Conservation (phyloP, 1,140 invertebrate genomes). For the Conopomorpha cramerella region DNA sequence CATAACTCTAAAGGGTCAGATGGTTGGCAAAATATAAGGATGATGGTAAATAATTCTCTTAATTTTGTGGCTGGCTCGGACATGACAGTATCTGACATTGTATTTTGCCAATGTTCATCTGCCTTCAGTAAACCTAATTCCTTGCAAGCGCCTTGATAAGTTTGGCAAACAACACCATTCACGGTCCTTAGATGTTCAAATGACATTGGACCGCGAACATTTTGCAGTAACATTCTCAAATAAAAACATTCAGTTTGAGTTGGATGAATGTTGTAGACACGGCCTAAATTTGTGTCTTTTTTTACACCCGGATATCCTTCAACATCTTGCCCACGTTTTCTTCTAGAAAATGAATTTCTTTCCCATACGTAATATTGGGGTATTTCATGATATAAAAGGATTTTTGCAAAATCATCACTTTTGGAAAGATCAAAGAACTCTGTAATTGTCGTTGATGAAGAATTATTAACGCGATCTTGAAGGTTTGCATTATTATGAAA, state of each 20-base stretch:
- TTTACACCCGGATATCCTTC: slow-evolving; percentile 13
- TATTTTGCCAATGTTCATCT: slow-evolving; percentile 18
- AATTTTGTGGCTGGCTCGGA: slow-evolving; percentile 14
- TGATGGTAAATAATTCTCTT: slow-evolving; percentile 16
- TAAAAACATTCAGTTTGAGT: slow-evolving; percentile 36
- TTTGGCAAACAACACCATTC: slow-evolving; percentile 16
- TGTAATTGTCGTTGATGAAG: slow-evolving; percentile 36
- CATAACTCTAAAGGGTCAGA: slow-evolving; percentile 16
- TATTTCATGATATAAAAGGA: slow-evolving; percentile 34
- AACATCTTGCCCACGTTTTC: slow-evolving; percentile 12
- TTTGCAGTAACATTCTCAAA: slow-evolving; percentile 37
- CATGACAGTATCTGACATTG: slow-evolving; percentile 13
- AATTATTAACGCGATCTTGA: slow-evolving; percentile 11
- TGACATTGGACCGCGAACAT: slow-evolving; percentile 28
- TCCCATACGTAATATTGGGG: slow-evolving; percentile 38
- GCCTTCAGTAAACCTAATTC: slow-evolving; percentile 15
- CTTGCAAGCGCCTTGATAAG: slow-evolving; percentile 18
- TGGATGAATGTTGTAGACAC: slow-evolving; percentile 37
- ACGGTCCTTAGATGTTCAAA: slow-evolving; percentile 27
- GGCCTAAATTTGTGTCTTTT: slow-evolving; percentile 17
- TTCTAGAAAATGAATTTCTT: slow-evolving; percentile 9
- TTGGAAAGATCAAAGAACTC: slow-evolving; percentile 36
- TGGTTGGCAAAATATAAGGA: slow-evolving; percentile 17
- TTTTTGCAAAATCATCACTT: slow-evolving; percentile 27
- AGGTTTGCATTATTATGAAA: slow-evolving; percentile 25